A percentile compares a stretch with the other conserved stretches of the same genome.
These are phyloP conservation scores for Zingel zingel DNA, from an alignment of 2,113 vertebrate species.

Conservation along the genomic window DNA sequence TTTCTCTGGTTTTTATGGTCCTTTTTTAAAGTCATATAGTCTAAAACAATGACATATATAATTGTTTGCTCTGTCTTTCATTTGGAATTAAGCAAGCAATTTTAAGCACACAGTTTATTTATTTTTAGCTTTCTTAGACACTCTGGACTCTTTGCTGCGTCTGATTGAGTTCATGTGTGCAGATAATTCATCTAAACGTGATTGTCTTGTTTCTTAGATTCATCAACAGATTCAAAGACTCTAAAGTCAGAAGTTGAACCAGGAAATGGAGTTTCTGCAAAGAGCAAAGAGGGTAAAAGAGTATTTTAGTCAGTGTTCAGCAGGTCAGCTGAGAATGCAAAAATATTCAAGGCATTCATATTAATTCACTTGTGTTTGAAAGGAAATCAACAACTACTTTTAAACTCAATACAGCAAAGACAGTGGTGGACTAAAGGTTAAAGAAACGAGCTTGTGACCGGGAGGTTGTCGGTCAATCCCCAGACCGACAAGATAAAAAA, in stretches of 20 bases:
- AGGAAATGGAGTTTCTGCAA: constrained; percentile 24
- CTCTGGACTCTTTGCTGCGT: not conserved
- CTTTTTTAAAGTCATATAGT: not conserved
- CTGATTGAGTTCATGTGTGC: not conserved
- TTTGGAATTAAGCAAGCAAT: not conserved
- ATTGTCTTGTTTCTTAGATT: not conserved
- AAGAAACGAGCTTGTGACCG: too few relatives aligned
- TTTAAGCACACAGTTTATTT: too few relatives aligned
- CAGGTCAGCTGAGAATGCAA: not conserved
- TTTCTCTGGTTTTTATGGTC: not conserved
- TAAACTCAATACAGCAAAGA: not conserved
- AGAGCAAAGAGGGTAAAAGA: constrained; percentile 5
- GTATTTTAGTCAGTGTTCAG: not conserved
- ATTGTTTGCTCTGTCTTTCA: not conserved
- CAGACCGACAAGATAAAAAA: too few relatives aligned
- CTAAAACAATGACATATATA: not conserved
- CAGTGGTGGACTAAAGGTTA: too few relatives aligned
- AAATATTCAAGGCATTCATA: too few relatives aligned
- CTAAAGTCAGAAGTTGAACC: not conserved
- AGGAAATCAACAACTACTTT: not conserved
- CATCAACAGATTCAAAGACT: not conserved
- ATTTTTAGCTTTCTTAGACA: too few relatives aligned
- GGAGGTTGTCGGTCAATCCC: too few relatives aligned
- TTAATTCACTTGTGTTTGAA: not conserved
- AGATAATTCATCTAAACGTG: not conserved